Conservation (phyloP, 2,888 invertebrate species). For the Microdon myrmicae region DNA sequence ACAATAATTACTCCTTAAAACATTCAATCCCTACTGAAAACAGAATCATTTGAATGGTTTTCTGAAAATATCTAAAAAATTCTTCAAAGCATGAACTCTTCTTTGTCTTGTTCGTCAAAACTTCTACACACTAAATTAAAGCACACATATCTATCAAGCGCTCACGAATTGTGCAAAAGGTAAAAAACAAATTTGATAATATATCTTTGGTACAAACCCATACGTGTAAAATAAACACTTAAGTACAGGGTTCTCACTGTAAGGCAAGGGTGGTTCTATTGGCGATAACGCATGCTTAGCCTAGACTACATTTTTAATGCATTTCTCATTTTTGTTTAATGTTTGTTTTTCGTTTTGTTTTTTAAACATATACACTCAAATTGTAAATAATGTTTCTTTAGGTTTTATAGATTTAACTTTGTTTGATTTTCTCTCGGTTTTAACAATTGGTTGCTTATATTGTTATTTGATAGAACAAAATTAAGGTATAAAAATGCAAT, state of each 20-base stretch:
- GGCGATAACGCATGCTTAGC: conserved; percentile 20
- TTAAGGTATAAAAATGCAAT: conserved; percentile 6
- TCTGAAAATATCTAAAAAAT: too few species aligned
- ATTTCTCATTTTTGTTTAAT: too few species aligned
- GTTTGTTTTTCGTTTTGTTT: conserved; percentile 28
- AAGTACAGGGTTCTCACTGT: conserved; percentile 32
- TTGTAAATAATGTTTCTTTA: too few species aligned
- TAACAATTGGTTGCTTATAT: conserved; percentile 6
- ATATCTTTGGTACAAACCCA: conserved; percentile 15
- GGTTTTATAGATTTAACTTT: conserved; percentile 38
- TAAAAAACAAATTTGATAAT: conserved; percentile 18
- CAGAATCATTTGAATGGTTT: too few species aligned
- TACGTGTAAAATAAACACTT: conserved; percentile 19
- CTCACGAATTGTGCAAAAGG: conserved; percentile 4
- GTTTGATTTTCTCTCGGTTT: conserved; percentile 26
- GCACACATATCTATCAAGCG: conserved; percentile 26
- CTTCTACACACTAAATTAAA: conserved; percentile 27
- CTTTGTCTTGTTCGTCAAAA: too few species aligned
- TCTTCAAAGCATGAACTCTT: too few species aligned
- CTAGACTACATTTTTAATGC: too few species aligned
- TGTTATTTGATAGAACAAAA: conserved; percentile 54
- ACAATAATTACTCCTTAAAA: too few species aligned
- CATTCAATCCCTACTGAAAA: too few species aligned
- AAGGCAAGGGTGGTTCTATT: conserved; percentile 47
- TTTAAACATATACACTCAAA: conserved; percentile 36